Percentiles rank a stretch among this genome's conserved stretches.
Evolutionary conservation across 2,888 invertebrate genomes (phyloP).

Genomic region (Drosophila quinaria): DNA sequence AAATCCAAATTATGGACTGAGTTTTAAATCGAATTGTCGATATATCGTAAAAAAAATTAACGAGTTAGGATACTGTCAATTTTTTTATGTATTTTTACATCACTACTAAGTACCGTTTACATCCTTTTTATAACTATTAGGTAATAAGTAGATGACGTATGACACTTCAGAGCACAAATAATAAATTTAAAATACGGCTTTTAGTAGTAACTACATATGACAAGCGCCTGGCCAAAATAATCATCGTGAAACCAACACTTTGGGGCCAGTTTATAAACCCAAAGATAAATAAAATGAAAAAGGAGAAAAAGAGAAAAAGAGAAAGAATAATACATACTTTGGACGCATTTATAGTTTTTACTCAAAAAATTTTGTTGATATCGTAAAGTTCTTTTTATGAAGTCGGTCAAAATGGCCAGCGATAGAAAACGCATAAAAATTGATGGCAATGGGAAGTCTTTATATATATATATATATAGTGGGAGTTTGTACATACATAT

Average conservation of each 20-base stretch:
- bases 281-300: constrained; percentile 5
- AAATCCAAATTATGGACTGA: no score
- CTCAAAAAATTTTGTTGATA: constrained; percentile 51
- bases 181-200: constrained; percentile 22
- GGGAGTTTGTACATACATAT: constrained; percentile 1
- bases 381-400: constrained; percentile 76
- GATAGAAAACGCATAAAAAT: constrained; percentile 74
- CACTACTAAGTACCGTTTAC: not conserved
- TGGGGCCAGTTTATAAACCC: constrained; percentile 36
- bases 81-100: no score
- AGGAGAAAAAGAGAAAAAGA: not conserved
- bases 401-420: constrained; percentile 75
- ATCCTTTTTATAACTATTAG: not conserved
- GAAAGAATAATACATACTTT: not conserved
- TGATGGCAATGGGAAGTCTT: constrained; percentile 60
- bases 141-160: constrained; percentile 11
- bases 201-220: not conserved
- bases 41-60: no score
- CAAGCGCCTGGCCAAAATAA: constrained; percentile 13
- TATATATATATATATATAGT: constrained; percentile 15
- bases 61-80: no score
- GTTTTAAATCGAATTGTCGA: no score
- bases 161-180: constrained; percentile 21
- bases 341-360: constrained; percentile 62
- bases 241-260: constrained; percentile 52